phyloP scores from a whole-genome alignment of 1,140 invertebrate genomes.

The Cotesia chilonis region DNA sequence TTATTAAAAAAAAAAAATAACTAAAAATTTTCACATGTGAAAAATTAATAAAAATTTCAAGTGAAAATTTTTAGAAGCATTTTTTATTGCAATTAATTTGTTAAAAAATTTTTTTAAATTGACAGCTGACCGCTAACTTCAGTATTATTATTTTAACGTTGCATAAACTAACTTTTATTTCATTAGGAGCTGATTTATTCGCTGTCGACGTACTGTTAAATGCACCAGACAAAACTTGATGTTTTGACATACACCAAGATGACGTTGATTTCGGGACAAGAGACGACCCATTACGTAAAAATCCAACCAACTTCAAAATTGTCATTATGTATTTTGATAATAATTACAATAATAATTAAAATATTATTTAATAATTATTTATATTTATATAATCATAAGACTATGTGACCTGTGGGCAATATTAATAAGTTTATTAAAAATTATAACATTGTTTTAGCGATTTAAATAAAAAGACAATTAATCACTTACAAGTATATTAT shows the following conservation, averaged over 20 bases:
- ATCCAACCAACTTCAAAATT: slow-evolving; percentile 42
- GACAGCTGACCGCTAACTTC: too few relatives aligned
- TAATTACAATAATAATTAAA: slow-evolving; percentile 20
- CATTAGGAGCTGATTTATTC: slow-evolving; percentile 1
- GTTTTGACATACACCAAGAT: slow-evolving; percentile 36
- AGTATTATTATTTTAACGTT: neutral
- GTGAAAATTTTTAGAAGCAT: too few relatives aligned
- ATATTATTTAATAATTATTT: too few relatives aligned
- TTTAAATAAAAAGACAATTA: too few relatives aligned
- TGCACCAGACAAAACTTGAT: slow-evolving; percentile 37
- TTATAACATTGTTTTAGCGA: neutral
- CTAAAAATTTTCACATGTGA: too few relatives aligned
- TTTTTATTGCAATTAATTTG: too few relatives aligned
- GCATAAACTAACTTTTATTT: slow-evolving; percentile 38
- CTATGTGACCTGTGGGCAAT: neutral
- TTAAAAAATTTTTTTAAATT: too few relatives aligned
- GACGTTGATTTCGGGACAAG: slow-evolving; percentile 32
- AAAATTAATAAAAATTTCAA: too few relatives aligned
- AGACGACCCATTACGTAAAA: slow-evolving; percentile 34
- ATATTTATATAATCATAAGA: slow-evolving; percentile 43
- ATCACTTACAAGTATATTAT: neutral
- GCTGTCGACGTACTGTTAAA: slow-evolving; percentile 33
- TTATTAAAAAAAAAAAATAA: too few relatives aligned
- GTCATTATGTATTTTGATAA: slow-evolving; percentile 40
- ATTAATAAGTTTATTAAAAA: slow-evolving; percentile 9